Conservation (phyloP, 2,113 vertebrate species). For the Sebastes schlegelii region DNA sequence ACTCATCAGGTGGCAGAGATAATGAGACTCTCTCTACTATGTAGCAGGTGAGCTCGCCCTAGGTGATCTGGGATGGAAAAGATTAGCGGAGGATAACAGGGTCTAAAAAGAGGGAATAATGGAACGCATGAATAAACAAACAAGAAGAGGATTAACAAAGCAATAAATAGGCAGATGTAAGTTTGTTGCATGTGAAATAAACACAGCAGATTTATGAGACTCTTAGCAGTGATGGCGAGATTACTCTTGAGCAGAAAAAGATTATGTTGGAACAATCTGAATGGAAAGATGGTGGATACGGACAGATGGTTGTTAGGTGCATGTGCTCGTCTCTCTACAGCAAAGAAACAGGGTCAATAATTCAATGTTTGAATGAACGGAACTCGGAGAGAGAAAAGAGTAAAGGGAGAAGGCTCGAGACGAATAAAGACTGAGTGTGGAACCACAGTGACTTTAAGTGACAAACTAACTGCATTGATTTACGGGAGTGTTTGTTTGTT, state of each 20-base stretch:
- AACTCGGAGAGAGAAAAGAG: not conserved
- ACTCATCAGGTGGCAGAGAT: constrained; percentile 45
- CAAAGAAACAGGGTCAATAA: constrained; percentile 3
- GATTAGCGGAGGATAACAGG: constrained; percentile 58
- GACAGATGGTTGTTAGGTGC: constrained; percentile 17
- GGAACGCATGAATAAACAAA: constrained; percentile 41
- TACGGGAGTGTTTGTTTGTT: constrained; percentile 47
- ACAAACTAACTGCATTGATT: constrained; percentile 38
- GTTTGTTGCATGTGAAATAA: constrained; percentile 33
- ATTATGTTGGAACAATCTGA: constrained; percentile 27
- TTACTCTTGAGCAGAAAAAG: constrained; percentile 7
- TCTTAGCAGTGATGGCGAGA: not conserved
- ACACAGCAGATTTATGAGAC: constrained; percentile 26
- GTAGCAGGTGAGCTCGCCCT: constrained; percentile 61
- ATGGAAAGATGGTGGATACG: constrained; percentile 25
- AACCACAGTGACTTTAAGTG: constrained; percentile 5
- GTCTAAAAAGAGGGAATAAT: constrained; percentile 31
- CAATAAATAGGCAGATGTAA: constrained; percentile 61
- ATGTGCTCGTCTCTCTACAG: not conserved
- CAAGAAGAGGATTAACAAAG: constrained; percentile 43
- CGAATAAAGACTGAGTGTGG: not conserved
- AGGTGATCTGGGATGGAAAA: constrained; percentile 60
- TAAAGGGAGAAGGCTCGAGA: not conserved
- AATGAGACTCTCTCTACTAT: constrained; percentile 5
- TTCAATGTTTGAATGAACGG: not conserved